Evolutionary conservation across 1,140 invertebrate species (phyloP), one percentile per base, ranked within the genome.

Genomic region (Magallana gigas): DNA sequence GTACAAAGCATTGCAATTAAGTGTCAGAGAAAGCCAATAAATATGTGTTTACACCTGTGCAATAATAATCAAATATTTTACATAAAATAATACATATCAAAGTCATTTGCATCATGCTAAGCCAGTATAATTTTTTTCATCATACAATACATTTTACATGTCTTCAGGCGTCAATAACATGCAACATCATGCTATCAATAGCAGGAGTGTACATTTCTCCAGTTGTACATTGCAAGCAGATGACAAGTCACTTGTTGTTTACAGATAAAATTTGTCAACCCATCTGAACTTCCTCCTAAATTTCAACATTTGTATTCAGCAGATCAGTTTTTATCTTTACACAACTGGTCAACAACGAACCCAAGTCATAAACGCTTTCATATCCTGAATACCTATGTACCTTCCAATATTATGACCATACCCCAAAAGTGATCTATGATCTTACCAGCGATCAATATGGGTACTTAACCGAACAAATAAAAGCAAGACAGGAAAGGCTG

Each of bases 391-490:
- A 29, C 68, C 36, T 48, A 76, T 76, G 48, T 12, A 12, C 23
- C 60, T 76, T 29, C 23, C 8, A 29, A 76, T 36, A 76, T 29
- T 76, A 76, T 76, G 68, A 76, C 68, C 68, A 76, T 76, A 11
- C 68, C 23, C 36, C 23, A 9, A 76, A 76, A 29, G 23, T 76
- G 68, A 76, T 76, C 68, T 76, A 76, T 76, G 68, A 76, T 76
- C 68, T 29, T 23, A 76, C 11, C 68, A 11, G 23, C 16, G 29
- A 76, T 76, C 68, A 76, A 76, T 76, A 76, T 29, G 36, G 68
- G 68, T 76, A 76, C 68, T 76, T 76, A 29, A 11, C 5, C 9
- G 36, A 76, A 23, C 68, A 76, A 76, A 76, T 29, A 76, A 76
- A 76, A 36, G 68, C 23, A 11, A 76, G 68, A 76, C 36, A 36